A percentile compares a stretch with the other conserved stretches of the same genome.
Conservation (phyloP, 2,888 invertebrate species). For the Mystacides longicornis region DNA sequence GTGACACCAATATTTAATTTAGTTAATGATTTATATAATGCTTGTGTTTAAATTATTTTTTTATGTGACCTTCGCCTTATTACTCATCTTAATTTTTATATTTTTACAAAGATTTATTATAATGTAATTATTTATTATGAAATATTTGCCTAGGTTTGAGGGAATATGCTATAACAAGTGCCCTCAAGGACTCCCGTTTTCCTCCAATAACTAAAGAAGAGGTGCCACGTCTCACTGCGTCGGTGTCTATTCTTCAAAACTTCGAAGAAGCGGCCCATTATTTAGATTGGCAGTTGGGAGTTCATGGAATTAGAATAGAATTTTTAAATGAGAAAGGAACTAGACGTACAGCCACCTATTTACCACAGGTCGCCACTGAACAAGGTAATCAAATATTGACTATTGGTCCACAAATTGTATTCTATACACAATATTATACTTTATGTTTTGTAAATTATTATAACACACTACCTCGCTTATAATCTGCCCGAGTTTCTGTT, state of each 20-base stretch:
- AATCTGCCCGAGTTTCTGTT: too few species aligned
- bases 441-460: too few species aligned
- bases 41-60: too few species aligned
- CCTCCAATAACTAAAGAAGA: conserved; percentile 92
- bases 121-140: too few species aligned
- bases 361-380: conserved; percentile 96
- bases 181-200: conserved; percentile 95
- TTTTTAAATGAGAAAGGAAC: conserved; percentile 89
- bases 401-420: too few species aligned
- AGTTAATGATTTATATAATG: too few species aligned
- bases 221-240: conserved; percentile 84
- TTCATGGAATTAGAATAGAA: conserved; percentile 97
- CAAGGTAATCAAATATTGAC: conserved; percentile 68
- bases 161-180: conserved; percentile 97
- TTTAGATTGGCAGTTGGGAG: conserved; percentile 95
- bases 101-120: too few species aligned
- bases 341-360: conserved; percentile 94
- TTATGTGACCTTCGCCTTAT: too few species aligned
- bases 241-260: conserved; percentile 91
- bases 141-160: conserved; percentile 67
- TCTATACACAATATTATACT: too few species aligned
- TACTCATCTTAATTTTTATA: too few species aligned
- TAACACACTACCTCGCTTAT: too few species aligned
- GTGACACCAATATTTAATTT: too few species aligned
- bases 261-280: conserved; percentile 95